Conservation (phyloP, 2,113 vertebrate species). For the Rousettus leschenaultii region DNA sequence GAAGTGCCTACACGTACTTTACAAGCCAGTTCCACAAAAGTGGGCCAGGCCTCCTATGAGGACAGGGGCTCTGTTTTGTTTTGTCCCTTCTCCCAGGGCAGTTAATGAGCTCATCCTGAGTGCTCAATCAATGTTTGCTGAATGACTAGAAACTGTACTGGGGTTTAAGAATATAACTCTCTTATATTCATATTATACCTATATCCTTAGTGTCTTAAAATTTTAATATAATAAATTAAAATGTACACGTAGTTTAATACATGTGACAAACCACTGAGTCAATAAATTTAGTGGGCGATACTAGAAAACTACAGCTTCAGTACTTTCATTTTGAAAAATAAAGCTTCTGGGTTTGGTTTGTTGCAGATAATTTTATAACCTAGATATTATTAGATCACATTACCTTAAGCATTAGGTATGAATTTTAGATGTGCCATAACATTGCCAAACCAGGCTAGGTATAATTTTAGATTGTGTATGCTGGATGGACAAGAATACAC, state of each 20-base stretch:
- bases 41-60: background rate
- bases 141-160: background rate
- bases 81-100: background rate
- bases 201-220: background rate
- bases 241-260: background rate
- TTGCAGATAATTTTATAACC: background rate
- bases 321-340: background rate
- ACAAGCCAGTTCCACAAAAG: background rate
- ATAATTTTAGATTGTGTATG: background rate
- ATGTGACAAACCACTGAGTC: background rate
- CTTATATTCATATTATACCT: background rate
- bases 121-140: background rate
- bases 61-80: background rate
- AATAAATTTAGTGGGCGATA: background rate
- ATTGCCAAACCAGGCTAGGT: background rate
- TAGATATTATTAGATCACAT: background rate
- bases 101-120: rapidly evolving
- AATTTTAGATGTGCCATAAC: background rate
- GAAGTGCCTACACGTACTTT: background rate
- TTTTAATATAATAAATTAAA: background rate
- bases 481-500: background rate
- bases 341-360: background rate
- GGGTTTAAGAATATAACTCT: background rate
- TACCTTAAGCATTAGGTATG: background rate
- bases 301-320: background rate